Evolutionary conservation across 2,888 invertebrate species (phyloP).

Genomic region (Hydropsyche betteni): DNA sequence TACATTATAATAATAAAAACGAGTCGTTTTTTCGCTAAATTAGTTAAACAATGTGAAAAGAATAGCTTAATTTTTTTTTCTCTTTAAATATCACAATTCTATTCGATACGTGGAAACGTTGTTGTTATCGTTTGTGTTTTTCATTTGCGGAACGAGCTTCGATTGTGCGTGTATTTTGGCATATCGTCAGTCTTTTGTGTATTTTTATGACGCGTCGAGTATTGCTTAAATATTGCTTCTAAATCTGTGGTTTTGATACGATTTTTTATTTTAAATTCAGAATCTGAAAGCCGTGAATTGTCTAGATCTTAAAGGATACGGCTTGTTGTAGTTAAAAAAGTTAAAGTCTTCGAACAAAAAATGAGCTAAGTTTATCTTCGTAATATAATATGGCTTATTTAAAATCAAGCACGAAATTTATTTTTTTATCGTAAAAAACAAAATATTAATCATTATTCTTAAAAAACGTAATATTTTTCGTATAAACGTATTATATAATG

Average conservation of each 20-base stretch:
- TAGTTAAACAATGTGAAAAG: neutral
- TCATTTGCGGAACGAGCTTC: neutral
- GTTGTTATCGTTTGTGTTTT: neutral
- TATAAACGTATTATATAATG: too few relatives aligned
- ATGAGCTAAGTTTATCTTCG: too few relatives aligned
- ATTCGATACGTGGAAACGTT: conserved; percentile 48
- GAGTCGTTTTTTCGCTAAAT: conserved; percentile 4
- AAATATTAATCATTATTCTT: too few relatives aligned
- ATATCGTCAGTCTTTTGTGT: neutral
- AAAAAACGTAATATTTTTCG: too few relatives aligned
- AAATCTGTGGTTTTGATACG: neutral
- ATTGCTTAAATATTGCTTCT: neutral
- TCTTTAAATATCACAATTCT: conserved; percentile 49
- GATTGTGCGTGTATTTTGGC: conserved; percentile 1
- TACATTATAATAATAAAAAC: conserved; percentile 16
- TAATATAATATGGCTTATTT: too few relatives aligned
- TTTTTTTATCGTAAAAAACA: too few relatives aligned
- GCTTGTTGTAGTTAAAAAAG: too few relatives aligned
- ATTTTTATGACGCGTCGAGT: neutral
- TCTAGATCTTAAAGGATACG: too few relatives aligned
- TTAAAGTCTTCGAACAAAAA: too few relatives aligned
- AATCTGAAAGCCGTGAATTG: too few relatives aligned
- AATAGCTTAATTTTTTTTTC: neutral
- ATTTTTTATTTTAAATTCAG: too few relatives aligned
- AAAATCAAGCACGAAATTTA: too few relatives aligned